Conservation (phyloP, 2,797 vertebrate species). For the Borostomias antarcticus region DNA sequence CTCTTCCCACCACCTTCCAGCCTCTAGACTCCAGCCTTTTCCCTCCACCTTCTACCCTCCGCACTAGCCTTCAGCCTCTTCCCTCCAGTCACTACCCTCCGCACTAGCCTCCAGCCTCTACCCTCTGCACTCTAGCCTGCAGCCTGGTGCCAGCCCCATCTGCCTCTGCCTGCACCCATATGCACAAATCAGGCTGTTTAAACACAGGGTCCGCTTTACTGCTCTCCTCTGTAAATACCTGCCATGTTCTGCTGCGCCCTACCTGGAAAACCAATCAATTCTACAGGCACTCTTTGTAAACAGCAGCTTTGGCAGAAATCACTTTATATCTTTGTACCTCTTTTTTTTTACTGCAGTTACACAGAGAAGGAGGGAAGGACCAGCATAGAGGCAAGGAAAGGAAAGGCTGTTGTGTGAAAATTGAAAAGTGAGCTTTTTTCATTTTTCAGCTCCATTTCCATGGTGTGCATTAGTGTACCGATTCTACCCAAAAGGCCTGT, state of each 20-base stretch:
- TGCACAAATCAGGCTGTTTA: slow-evolving; percentile 82
- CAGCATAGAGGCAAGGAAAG: neutral
- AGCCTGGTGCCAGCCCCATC: slow-evolving; percentile 43
- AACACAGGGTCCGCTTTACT: slow-evolving; percentile 75
- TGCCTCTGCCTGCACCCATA: slow-evolving; percentile 40
- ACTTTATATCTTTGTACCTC: neutral
- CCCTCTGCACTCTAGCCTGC: too few relatives aligned
- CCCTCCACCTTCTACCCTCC: too few relatives aligned
- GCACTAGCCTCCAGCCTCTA: too few relatives aligned
- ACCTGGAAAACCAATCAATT: slow-evolving; percentile 82
- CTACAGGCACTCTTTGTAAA: slow-evolving; percentile 83
- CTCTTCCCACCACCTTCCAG: too few relatives aligned
- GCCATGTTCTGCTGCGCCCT: slow-evolving; percentile 63
- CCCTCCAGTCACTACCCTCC: too few relatives aligned
- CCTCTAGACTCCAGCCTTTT: too few relatives aligned
- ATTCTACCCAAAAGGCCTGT: neutral
- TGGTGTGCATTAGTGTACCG: neutral
- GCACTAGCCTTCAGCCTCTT: too few relatives aligned
- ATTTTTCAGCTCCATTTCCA: neutral
- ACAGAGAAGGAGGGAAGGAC: neutral
- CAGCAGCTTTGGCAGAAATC: slow-evolving; percentile 47
- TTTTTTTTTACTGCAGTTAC: slow-evolving; percentile 6
- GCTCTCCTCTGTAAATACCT: slow-evolving; percentile 76
- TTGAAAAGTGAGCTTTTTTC: too few relatives aligned
- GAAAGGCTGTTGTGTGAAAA: neutral